Base-by-base conservation (phyloP, 2,113 vertebrate species). In the Chaetodon auriga region DNA sequence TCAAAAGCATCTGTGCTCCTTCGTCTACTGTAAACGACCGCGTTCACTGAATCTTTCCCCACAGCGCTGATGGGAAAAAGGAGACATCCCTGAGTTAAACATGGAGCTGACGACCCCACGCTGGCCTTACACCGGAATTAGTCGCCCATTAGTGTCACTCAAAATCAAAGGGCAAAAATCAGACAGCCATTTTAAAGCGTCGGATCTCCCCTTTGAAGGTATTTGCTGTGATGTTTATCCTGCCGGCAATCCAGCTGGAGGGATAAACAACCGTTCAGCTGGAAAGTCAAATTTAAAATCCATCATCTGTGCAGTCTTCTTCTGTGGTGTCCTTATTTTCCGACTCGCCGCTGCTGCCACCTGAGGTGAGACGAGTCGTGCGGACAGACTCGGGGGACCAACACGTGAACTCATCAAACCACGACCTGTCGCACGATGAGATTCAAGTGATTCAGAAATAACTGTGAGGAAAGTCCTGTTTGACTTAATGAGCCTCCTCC, bases 81-180 rank as follows among this genome's bases (percentile, higher is more conserved):
- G 30, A 19, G 35, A 18, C 14, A 16, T 18, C 18, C 14, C 57
- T 18, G 23, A 30, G 55, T 15, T 0, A 5, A 60, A 15, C 57
- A 60, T 25, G 57, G 18, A 11, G 58, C 30, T 30, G 30, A 30
- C 30, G 30, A 63, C 36, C 36, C 36, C 19, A 1, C 61, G 2
- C 16, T 15, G 48, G 48, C 68, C 41, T 41, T 16, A 55, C 68
- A 10, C 51, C 7, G 13, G 51, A 16, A 25, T 57, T 43, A 45
- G 68, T 30, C 36, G 8, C 11, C 7, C 7, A 25, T 13, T 30
- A 25, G 15, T 6, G n/a, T 72, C 15, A 58, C 38, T 58, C 38
- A 45, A 19, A 45, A 57, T 57, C 53, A 71, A 72, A 45, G 68
- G 68, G 51, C 68, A 23, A 16, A 38, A 16, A 55, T 41, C 49